Base-by-base conservation (phyloP, 2,113 vertebrate genomes). In the Carassius carassius region DNA sequence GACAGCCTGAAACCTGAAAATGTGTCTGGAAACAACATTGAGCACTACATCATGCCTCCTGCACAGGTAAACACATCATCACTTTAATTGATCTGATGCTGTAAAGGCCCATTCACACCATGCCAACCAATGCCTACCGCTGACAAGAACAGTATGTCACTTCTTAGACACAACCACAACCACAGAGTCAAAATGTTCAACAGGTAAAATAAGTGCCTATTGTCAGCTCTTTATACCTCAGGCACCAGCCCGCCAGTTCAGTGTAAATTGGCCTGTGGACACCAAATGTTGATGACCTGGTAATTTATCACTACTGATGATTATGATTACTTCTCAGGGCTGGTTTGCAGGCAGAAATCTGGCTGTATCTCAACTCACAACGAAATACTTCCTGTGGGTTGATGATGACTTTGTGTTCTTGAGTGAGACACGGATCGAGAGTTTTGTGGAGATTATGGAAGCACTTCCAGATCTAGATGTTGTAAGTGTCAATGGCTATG, bases 381-480 rank as follows among this genome's bases (percentile, higher is more conserved):
- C 94, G 32, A 96, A 95, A 41, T 96, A 96, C 4, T 90, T 95
- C 32, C 90, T 95, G 49, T 95, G 95, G 95, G 93, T 96, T 51
- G 95, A 96, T 0, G 95, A 96, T 25, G 95, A 96, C 86, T 96
- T 94, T 65, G 0, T 92, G 21, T 96, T 96, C 75, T 92, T 79
- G 0, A 21, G 83, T 3, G 23, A 90, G 13, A 95, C 94, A 9
- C 94, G 92, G 72, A 92, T 96, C 2, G 94, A 96, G 89, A 87
- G 89, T n/a, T 83, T 96, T 77, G 91, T 95, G 65, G 92, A 95
- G 23, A 90, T 96, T 41, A 88, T 96, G 88, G 94, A 96, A 85
- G 91, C 89, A 0, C 84, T 44, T 37, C 91, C 92, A 0, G 92
- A 95, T 10, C 84, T 96, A 63, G 94, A 96, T 5, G 58, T 96